Evolutionary conservation across 1,140 invertebrate species (phyloP).

Genomic region (Dendrolimus kikuchii): DNA sequence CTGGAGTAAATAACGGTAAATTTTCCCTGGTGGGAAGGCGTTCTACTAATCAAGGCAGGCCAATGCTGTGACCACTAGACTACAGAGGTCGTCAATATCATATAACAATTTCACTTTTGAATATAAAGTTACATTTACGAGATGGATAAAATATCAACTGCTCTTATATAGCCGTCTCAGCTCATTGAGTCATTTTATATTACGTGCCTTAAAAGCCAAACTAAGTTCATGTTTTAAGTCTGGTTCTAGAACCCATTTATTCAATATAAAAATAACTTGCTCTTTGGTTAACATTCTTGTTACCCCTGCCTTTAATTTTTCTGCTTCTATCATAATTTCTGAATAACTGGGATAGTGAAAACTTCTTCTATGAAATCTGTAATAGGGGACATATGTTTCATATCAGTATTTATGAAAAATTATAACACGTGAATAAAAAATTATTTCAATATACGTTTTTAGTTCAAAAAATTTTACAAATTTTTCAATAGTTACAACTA

Average conservation of each 20-base stretch:
- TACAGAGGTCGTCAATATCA: no score
- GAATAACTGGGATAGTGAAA: conserved; percentile 52
- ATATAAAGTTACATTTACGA: no score
- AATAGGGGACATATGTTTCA: conserved; percentile 8
- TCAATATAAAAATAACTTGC: conserved; percentile 51
- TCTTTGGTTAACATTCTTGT: conserved; percentile 43
- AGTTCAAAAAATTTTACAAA: conserved; percentile 40
- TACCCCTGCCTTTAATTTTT: conserved; percentile 38
- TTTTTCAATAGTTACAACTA: conserved; percentile 48
- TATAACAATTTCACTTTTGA: no score
- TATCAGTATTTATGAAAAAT: neutral
- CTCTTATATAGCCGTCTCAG: no score
- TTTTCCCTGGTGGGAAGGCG: no score
- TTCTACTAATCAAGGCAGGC: no score
- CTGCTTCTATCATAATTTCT: conserved; percentile 50
- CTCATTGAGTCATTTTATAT: neutral
- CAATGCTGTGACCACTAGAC: no score
- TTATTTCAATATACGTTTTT: conserved; percentile 39
- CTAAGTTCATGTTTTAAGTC: conserved; percentile 49
- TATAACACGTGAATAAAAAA: neutral
- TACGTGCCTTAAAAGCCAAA: conserved; percentile 46
- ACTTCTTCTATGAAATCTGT: conserved; percentile 48
- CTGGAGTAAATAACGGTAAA: no score
- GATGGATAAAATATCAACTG: no score
- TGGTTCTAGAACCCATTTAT: conserved; percentile 38